A percentile compares a stretch with the other conserved stretches of the same genome.
Evolutionary conservation across 2,888 invertebrate genomes (phyloP).

Genomic region (Ptilodon capucinus): DNA sequence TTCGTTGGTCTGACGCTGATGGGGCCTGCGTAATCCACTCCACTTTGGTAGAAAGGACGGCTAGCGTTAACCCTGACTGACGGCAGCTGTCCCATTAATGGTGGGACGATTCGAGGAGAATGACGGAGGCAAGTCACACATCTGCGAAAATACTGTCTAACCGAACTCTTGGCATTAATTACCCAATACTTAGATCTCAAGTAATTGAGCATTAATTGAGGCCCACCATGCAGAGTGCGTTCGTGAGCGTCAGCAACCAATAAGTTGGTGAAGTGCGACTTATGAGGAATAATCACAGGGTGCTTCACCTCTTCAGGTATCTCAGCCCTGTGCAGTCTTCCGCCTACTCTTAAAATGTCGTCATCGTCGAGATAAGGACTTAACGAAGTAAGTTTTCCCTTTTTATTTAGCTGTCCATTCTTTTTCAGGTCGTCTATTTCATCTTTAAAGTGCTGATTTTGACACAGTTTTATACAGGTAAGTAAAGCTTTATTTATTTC

Average conservation of each 20-base stretch:
- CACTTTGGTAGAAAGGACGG: slow-evolving; percentile 16
- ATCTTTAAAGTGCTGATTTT: background rate
- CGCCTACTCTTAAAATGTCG: slow-evolving; percentile 9
- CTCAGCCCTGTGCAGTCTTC: slow-evolving; percentile 7
- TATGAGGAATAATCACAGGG: slow-evolving; percentile 13
- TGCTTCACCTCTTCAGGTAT: slow-evolving; percentile 12
- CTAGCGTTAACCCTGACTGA: slow-evolving; percentile 12
- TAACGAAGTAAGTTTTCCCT: background rate
- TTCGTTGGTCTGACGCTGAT: slow-evolving; percentile 12
- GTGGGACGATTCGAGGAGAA: slow-evolving; percentile 1
- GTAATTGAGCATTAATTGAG: slow-evolving; percentile 17
- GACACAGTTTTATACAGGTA: background rate
- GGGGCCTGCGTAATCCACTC: slow-evolving; percentile 27
- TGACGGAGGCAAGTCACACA: slow-evolving; percentile 19
- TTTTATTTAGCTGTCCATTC: background rate
- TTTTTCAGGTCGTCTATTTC: background rate
- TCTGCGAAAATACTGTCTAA: slow-evolving; percentile 6
- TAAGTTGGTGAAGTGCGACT: slow-evolving; percentile 11
- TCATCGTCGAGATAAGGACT: slow-evolving; percentile 3
- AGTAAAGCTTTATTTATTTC: background rate
- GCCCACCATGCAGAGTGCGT: slow-evolving; percentile 24
- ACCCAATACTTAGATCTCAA: slow-evolving; percentile 24
- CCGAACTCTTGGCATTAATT: slow-evolving; percentile 5
- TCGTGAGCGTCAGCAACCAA: slow-evolving; percentile 22
- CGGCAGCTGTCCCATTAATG: slow-evolving; percentile 24